A percentile compares a stretch with the other conserved stretches of the same genome.
Evolutionary conservation across 2,113 vertebrate genomes (phyloP).

Genomic region (Ceratotherium simum): DNA sequence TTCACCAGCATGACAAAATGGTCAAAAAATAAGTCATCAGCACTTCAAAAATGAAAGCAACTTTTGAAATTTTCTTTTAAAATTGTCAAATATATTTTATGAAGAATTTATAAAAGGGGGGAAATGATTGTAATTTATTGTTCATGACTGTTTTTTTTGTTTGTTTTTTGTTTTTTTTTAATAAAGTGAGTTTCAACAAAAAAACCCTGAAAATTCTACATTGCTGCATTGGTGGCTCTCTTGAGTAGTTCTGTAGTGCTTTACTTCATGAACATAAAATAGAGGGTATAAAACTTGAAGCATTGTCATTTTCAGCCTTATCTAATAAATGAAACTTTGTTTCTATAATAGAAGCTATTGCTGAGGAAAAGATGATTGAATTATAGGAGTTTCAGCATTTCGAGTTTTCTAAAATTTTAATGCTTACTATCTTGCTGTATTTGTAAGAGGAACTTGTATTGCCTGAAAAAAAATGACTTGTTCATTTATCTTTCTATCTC

Average conservation of each 20-base stretch:
- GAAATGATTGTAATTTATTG: slow-evolving; percentile 90
- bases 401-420: slow-evolving; percentile 43
- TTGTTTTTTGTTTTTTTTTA: slow-evolving; percentile 78
- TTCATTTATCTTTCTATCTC: background rate
- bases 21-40: slow-evolving; percentile 84
- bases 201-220: background rate
- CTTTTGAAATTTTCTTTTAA: slow-evolving; percentile 84
- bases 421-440: background rate
- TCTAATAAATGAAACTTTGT: background rate
- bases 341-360: slow-evolving; percentile 5
- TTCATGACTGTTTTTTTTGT: slow-evolving; percentile 77
- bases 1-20: slow-evolving; percentile 88
- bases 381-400: slow-evolving; percentile 51
- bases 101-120: slow-evolving; percentile 88
- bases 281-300: slow-evolving; percentile 32
- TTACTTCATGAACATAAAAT: slow-evolving; percentile 12
- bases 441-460: slow-evolving; percentile 30
- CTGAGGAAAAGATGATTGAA: slow-evolving; percentile 29
- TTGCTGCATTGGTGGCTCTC: slow-evolving; percentile 63
- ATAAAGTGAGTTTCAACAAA: slow-evolving; percentile 87
- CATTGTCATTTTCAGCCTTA: slow-evolving; percentile 34
- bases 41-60: slow-evolving; percentile 84
- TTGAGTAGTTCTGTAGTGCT: background rate
- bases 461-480: slow-evolving; percentile 37
- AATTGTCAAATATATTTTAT: slow-evolving; percentile 90